Percentiles rank a stretch among this genome's conserved stretches.
Conservation (phyloP, 2,888 invertebrate genomes). For the Allacma fusca region DNA sequence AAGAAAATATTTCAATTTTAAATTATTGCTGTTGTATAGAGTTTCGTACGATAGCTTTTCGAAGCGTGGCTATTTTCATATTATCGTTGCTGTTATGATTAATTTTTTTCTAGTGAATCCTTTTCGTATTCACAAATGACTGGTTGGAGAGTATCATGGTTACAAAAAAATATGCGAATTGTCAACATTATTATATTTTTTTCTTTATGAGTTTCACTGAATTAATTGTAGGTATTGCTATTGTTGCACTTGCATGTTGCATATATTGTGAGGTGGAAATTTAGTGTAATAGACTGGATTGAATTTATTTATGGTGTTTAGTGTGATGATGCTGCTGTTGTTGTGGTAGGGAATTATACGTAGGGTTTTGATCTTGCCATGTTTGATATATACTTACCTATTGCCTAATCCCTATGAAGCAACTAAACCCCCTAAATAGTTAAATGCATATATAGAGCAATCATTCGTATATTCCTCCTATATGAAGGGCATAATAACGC, state of each 20-base stretch:
- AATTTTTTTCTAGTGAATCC: neutral
- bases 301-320: neutral
- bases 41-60: neutral
- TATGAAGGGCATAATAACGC: no score
- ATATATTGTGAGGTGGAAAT: no score
- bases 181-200: no score
- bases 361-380: slow-evolving; percentile 25
- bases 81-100: neutral
- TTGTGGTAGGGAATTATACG: no score
- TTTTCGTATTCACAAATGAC: neutral
- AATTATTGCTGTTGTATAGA: neutral
- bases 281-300: neutral
- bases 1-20: neutral
- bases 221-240: no score
- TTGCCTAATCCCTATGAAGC: neutral
- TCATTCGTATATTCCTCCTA: no score
- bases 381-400: slow-evolving; percentile 1
- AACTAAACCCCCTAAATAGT: neutral
- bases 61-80: neutral
- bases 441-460: neutral
- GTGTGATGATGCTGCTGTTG: no score
- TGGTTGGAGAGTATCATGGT: neutral
- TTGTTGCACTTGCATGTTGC: no score
- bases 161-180: no score
- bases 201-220: no score